Conservation (phyloP, 2,113 vertebrate genomes). For the Lycocorax pyrrhopterus region DNA sequence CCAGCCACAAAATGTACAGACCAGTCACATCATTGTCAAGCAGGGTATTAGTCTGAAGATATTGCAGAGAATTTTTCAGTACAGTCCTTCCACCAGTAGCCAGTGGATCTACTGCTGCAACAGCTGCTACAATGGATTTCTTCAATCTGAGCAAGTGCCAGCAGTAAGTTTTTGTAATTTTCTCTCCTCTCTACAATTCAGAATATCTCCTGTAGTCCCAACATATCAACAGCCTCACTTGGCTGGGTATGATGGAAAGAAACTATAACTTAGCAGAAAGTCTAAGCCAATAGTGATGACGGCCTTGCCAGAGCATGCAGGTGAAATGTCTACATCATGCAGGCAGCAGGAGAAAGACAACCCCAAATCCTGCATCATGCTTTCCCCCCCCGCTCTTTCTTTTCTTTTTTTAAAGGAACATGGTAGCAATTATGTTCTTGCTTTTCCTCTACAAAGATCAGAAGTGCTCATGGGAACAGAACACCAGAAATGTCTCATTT, state of each 20-base stretch:
- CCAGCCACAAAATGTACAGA: neutral
- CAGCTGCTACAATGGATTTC: neutral
- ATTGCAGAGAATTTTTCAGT: neutral
- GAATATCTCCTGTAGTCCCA: neutral
- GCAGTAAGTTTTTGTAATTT: neutral
- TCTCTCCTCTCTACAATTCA: neutral
- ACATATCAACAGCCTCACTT: neutral
- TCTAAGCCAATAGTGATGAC: neutral
- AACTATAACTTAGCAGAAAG: neutral
- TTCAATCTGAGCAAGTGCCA: neutral
- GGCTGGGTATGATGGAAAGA: neutral
- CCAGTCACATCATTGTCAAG: neutral
- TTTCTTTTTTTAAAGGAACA: neutral
- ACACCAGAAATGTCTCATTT: neutral
- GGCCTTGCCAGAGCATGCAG: neutral
- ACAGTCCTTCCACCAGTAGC: neutral
- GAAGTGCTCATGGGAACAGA: neutral
- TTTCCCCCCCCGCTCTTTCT: accelerated
- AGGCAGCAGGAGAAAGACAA: neutral
- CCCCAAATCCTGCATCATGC: neutral
- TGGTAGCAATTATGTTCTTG: neutral
- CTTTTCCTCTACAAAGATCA: neutral
- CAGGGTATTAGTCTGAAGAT: neutral
- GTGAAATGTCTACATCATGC: neutral
- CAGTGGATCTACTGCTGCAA: neutral